Conservation (phyloP, 2,797 vertebrate species). For the Telmatherina bonti region DNA sequence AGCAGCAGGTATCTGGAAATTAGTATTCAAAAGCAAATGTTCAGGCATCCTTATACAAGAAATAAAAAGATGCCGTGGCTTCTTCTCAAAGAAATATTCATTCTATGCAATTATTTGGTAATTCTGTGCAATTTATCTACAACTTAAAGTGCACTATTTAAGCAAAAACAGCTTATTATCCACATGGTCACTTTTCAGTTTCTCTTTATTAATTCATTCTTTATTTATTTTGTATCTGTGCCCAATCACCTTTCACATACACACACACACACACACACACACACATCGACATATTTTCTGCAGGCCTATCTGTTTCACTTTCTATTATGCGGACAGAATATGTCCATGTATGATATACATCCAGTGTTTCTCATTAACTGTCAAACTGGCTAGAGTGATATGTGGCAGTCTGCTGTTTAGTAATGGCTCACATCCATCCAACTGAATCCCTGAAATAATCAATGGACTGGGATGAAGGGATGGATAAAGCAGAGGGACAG, state of each 20-base stretch:
- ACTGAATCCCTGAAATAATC: conserved; percentile 72
- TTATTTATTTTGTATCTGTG: neutral
- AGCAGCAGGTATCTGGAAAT: neutral
- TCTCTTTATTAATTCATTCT: conserved; percentile 17
- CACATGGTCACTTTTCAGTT: neutral
- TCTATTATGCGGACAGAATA: conserved; percentile 24
- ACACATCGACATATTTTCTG: conserved; percentile 26
- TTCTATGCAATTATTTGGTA: neutral
- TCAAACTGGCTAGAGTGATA: conserved; percentile 69
- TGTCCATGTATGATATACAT: conserved; percentile 65
- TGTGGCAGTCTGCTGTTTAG: conserved; percentile 69
- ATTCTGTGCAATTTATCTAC: conserved; percentile 18
- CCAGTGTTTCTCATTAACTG: conserved; percentile 74
- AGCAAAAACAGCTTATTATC: neutral
- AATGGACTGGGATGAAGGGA: conserved; percentile 67
- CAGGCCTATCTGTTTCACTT: conserved; percentile 26
- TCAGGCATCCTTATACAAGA: neutral
- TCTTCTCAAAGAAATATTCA: neutral
- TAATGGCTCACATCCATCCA: conserved; percentile 74
- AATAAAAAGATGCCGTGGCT: neutral
- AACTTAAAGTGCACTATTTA: neutral
- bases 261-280: conserved; percentile 20
- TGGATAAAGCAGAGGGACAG: conserved; percentile 56
- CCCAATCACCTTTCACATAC: neutral
- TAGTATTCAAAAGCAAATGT: no score